Evolutionary conservation across 2,888 invertebrate species (phyloP), one percentile per base, ranked within the genome.

Genomic region (Thalpophila matura): DNA sequence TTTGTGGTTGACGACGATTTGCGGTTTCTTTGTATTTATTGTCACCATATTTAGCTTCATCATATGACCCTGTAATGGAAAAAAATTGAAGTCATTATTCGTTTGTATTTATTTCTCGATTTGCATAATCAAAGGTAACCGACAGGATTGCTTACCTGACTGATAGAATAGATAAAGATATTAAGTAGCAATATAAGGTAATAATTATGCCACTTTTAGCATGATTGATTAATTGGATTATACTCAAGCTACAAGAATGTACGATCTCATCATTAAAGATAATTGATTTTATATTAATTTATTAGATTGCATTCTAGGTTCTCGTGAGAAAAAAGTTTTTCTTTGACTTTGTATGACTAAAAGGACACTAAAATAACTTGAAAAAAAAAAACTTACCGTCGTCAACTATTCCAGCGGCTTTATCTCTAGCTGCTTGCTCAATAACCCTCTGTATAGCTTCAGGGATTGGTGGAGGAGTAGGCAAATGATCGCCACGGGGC

Each of bases 381-480:
- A 9, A 37, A 33, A 37, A 43, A 9, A 37, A 33, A 37, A 43
- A 35, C 53, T 82, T 83, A 94, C 94, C 94, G 72, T 94, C 92
- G 65, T 94, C 85, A 45, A 80, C 47, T 51, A 90, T 85, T 42
- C 92, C 93, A 40, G 84, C 84, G 55, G 80, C 85, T 74, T 88
- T 85, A 45, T 92, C 87, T 62, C 65, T 86, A 12, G 74, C 75
- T 29, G 86, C 89, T 75, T 92, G 86, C 58, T 93, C 91, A 40
- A 94, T 91, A 16, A 90, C 85, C 55, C 79, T 86, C 42, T 91
- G 80, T 16, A 92, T 93, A 22, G 89, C 93, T 69, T 90, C 88
- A 45, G 94, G 92, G 51, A 93, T 85, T 0, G 92, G 92, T 3
- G 93, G 94, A 51, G 88, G 89, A 3, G 94, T 93, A 9, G 94